Conservation (phyloP, 2,113 vertebrate genomes). For the Pygoscelis adeliae region DNA sequence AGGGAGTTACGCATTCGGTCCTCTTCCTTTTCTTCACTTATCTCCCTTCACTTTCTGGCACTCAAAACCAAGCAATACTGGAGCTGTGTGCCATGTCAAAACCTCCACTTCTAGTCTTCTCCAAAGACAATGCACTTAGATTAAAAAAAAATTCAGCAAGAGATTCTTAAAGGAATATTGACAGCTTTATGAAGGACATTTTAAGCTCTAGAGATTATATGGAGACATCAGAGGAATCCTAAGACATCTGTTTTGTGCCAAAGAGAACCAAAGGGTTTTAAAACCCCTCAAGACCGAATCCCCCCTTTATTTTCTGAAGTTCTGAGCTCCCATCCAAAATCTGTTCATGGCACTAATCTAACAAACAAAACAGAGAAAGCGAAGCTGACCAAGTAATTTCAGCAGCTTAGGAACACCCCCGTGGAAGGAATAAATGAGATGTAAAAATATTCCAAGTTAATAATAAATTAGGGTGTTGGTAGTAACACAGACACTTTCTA, state of each 20-base stretch:
- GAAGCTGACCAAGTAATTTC: neutral
- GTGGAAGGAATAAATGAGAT: conserved; percentile 14
- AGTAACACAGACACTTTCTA: conserved; percentile 9
- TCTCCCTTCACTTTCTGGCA: neutral
- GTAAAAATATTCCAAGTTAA: conserved; percentile 54
- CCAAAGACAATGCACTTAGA: neutral
- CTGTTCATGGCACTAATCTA: neutral
- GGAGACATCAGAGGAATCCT: neutral
- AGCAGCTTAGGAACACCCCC: neutral
- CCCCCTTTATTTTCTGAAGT: neutral
- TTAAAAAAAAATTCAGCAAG: neutral
- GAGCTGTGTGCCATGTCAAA: neutral
- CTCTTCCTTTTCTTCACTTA: neutral
- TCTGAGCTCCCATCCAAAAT: neutral
- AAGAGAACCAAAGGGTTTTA: neutral
- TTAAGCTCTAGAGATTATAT: neutral
- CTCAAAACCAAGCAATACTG: neutral
- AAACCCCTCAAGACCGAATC: neutral
- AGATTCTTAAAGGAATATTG: neutral
- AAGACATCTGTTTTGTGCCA: neutral
- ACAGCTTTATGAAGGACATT: neutral
- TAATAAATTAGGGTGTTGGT: conserved; percentile 21
- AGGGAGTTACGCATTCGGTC: neutral
- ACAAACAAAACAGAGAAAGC: neutral
- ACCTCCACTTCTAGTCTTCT: neutral